phyloP scores from a whole-genome alignment of 2,113 vertebrate genomes.

The Ptilorrhoa leucosticta region DNA sequence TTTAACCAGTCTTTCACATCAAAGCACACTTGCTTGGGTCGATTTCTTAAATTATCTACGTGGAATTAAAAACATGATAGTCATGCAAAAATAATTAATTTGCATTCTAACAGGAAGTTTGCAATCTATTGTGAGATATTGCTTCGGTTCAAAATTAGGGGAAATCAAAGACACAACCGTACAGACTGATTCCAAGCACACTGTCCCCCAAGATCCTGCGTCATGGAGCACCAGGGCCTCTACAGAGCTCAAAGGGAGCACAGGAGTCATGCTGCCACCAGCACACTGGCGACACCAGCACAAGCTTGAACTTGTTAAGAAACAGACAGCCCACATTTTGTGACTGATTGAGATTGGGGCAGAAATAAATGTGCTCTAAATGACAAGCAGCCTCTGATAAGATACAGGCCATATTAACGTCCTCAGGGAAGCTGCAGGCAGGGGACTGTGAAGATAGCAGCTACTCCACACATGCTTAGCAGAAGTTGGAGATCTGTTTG shows the following conservation, averaged over 20 bases:
- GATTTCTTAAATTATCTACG: neutral
- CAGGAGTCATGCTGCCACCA: neutral
- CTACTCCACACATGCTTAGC: neutral
- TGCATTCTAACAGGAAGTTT: neutral
- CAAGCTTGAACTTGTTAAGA: neutral
- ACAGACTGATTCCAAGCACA: neutral
- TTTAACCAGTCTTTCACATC: neutral
- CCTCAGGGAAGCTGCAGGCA: neutral
- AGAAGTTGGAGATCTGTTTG: neutral
- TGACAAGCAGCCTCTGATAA: neutral
- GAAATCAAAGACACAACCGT: rapidly evolving
- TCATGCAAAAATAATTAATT: neutral
- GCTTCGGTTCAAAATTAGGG: neutral
- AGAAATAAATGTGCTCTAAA: neutral
- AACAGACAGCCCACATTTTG: neutral
- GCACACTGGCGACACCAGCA: neutral
- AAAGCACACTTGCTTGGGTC: neutral
- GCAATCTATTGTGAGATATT: neutral
- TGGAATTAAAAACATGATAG: neutral
- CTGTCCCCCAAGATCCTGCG: rapidly evolving
- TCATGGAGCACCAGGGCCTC: neutral
- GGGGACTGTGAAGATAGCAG: neutral
- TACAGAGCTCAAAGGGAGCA: neutral
- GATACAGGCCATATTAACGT: rapidly evolving
- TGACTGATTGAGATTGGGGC: neutral